Percentiles rank a stretch among this genome's conserved stretches.
Conservation (phyloP, 2,113 vertebrate genomes). For the Pao palembangensis region DNA sequence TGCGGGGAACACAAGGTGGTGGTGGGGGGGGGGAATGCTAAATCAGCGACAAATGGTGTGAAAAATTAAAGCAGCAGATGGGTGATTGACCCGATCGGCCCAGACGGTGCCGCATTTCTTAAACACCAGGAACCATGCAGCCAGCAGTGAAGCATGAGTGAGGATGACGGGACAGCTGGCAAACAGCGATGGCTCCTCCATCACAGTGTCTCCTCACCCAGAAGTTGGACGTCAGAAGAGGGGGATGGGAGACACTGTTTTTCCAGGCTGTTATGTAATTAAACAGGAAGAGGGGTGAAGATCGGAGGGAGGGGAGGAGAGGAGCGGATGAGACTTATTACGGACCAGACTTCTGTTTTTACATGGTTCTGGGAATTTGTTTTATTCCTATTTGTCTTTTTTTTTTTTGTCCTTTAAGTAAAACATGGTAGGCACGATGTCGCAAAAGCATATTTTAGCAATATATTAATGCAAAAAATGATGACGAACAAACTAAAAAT, state of each 20-base stretch:
- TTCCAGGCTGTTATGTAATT: constrained; percentile 49
- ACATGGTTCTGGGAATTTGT: no score
- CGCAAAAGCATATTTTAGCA: no score
- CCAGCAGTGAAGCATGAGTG: neutral
- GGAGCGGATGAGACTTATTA: constrained; percentile 15
- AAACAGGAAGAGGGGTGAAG: constrained; percentile 24
- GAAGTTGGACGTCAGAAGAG: constrained; percentile 58
- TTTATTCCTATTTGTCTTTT: no score
- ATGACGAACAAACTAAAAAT: no score
- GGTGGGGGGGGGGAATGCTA: neutral
- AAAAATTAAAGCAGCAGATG: constrained; percentile 42
- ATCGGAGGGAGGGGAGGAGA: constrained; percentile 7
- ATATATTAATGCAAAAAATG: no score
- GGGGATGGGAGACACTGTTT: constrained; percentile 22
- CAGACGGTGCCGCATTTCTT: no score
- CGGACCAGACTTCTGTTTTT: no score
- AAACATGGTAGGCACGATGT: no score
- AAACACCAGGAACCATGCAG: no score
- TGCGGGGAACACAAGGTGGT: constrained; percentile 9
- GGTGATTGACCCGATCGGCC: no score
- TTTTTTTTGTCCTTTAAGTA: no score
- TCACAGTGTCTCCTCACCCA: constrained; percentile 64
- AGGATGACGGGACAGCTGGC: constrained; percentile 59
- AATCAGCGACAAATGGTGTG: constrained; percentile 52
- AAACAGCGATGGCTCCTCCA: constrained; percentile 58